Evolutionary conservation across 2,797 vertebrate species (phyloP).

Genomic region (Acanthiza pusilla): DNA sequence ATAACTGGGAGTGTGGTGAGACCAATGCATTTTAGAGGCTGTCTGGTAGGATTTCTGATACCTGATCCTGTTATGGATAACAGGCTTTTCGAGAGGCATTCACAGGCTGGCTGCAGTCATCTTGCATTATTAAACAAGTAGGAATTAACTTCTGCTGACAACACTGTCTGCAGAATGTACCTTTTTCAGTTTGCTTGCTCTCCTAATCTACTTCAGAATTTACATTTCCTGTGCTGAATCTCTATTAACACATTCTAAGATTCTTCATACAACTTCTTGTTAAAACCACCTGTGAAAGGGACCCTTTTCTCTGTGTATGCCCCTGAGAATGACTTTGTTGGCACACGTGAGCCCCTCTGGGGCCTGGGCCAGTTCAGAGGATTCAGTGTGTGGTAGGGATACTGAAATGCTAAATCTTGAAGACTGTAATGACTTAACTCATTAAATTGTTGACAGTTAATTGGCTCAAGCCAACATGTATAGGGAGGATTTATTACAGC

Average conservation of each 20-base stretch:
- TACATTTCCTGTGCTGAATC: neutral
- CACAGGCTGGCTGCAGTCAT: neutral
- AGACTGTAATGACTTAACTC: neutral
- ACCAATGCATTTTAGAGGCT: neutral
- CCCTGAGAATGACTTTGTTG: neutral
- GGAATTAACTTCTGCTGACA: slow-evolving; percentile 12
- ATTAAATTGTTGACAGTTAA: slow-evolving; percentile 19
- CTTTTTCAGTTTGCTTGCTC: neutral
- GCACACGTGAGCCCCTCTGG: neutral
- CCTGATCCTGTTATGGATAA: neutral
- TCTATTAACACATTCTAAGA: neutral
- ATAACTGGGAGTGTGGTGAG: neutral
- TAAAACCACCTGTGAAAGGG: neutral
- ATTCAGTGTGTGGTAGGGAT: slow-evolving; percentile 4
- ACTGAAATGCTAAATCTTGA: neutral
- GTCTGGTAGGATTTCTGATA: neutral
- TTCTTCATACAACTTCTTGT: neutral
- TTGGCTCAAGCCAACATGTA: neutral
- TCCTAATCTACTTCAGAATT: neutral
- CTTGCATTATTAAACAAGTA: slow-evolving; percentile 25
- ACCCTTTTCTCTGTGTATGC: neutral
- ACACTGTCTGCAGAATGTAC: neutral
- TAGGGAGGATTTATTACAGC: neutral
- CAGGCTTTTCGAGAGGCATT: neutral
- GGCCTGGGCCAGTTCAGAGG: slow-evolving; percentile 15